Conservation (phyloP, 92 coral and sea anemone species). For the Actinernus sp. region DNA sequence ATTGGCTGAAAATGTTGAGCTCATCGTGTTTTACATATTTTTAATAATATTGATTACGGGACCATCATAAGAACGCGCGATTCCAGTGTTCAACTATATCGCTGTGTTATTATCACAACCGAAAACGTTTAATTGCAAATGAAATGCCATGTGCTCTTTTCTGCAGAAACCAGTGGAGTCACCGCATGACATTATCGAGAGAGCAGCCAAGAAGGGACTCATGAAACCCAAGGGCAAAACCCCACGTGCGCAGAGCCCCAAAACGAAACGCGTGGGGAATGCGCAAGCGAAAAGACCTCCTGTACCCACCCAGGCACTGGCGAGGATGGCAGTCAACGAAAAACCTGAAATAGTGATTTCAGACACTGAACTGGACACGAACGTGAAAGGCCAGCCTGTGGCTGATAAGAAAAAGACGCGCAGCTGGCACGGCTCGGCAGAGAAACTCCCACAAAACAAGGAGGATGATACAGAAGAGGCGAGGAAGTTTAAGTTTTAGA, state of each 20-base stretch:
- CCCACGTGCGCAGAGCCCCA: constrained; percentile 57
- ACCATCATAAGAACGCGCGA: no score
- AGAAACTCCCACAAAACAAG: constrained; percentile 23
- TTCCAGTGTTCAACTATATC: no score
- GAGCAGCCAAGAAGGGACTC: constrained; percentile 98
- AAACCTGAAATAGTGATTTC: constrained; percentile 57
- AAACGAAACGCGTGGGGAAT: constrained; percentile 32
- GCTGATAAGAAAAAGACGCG: constrained; percentile 24
- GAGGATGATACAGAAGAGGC: neutral
- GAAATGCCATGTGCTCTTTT: no score
- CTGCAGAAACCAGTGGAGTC: constrained; percentile 86
- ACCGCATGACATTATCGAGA: constrained; percentile 90
- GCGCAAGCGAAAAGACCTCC: constrained; percentile 45
- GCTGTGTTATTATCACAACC: no score
- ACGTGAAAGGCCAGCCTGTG: constrained; percentile 18
- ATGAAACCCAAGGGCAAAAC: constrained; percentile 75
- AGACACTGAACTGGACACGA: constrained; percentile 68
- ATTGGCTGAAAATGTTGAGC: no score
- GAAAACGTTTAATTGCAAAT: no score
- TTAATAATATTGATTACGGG: no score
- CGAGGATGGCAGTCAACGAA: constrained; percentile 44
- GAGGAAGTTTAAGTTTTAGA: constrained; percentile 4
- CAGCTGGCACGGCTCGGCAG: constrained; percentile 75
- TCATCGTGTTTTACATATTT: no score
- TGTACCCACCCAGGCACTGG: constrained; percentile 33